Evolutionary conservation across 2,888 invertebrate genomes (phyloP), one percentile per base, ranked within the genome.

Genomic region (Phorcus lineatus): DNA sequence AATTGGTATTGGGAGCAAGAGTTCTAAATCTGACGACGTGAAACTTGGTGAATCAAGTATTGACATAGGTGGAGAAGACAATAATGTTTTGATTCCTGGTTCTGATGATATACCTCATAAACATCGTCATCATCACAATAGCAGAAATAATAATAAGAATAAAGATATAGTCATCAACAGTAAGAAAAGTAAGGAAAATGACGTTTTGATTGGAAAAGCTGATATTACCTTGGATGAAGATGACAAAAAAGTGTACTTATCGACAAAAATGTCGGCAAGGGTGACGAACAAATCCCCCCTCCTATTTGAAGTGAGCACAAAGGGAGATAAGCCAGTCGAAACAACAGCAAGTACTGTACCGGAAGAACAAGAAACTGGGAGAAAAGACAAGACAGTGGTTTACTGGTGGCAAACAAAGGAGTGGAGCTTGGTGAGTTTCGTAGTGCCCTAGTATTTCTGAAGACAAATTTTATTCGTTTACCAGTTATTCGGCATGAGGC

Each of bases 361-460:
- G 31, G 55, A 77, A 24, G 52, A 54, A 22, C 24, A 78, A 2
- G 76, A 28, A 7, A 76, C 74, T 13, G 54, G 78, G 13, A 76
- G 74, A 52, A 55, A 55, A 17, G 52, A 53, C 9, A 74, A 78
- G 40, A 52, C 53, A 16, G 75, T 75, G 9, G 66, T n/a, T 0
- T 83, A 81, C 74, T 77, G 79, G 76, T 83, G 82, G 84, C 81
- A 80, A n/a, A 79, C 85, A 13, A 74, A 79, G 17, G 80, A 82
- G 31, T 86, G 88, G 85, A 83, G 83, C 17, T 77, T 84, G 80
- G 88, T 88, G 78, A 79, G 78, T 53, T 36, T 36, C 36, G 7
- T 36, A 36, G 2, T 4, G 36, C 7, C 36, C 2, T 7, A 2
- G 36, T 4, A 7, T 4, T 36, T 2, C 7, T 4, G 36, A 36